phyloP scores from a whole-genome alignment of 2,888 invertebrate species.

The Molorchus minor region DNA sequence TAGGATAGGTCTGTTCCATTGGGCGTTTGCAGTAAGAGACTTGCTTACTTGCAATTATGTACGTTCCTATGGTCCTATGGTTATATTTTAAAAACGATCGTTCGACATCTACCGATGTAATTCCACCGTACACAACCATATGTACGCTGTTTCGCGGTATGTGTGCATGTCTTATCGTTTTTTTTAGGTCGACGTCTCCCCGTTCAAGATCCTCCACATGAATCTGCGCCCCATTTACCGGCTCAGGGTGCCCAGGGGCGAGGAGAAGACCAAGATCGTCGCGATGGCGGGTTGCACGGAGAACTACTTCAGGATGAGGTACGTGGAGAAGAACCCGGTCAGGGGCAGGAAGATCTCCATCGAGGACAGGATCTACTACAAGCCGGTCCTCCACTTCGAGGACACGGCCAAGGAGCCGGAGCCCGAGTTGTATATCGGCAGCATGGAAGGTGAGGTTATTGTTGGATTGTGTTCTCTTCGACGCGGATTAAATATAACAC shows the following conservation, averaged over 20 bases:
- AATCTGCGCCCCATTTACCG: constrained; percentile 72
- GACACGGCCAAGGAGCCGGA: constrained; percentile 6
- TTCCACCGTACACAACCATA: no score
- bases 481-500: background rate
- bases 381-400: constrained; percentile 35
- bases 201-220: constrained; percentile 69
- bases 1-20: no score
- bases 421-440: constrained; percentile 40
- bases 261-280: constrained; percentile 48
- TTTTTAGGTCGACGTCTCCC: constrained; percentile 66
- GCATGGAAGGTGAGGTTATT: constrained; percentile 41
- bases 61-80: no score
- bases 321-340: constrained; percentile 32
- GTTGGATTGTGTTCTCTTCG: background rate
- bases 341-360: constrained; percentile 28
- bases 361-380: constrained; percentile 43
- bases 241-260: constrained; percentile 64
- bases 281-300: constrained; percentile 37
- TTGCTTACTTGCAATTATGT: no score
- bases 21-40: no score
- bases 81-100: no score
- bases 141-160: no score
- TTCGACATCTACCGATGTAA: no score
- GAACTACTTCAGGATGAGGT: constrained; percentile 36
- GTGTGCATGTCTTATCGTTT: no score